These are phyloP conservation scores for Caenorhabditis sinica DNA, from an alignment of 2,888 invertebrate genomes.

Conservation along the genomic window DNA sequence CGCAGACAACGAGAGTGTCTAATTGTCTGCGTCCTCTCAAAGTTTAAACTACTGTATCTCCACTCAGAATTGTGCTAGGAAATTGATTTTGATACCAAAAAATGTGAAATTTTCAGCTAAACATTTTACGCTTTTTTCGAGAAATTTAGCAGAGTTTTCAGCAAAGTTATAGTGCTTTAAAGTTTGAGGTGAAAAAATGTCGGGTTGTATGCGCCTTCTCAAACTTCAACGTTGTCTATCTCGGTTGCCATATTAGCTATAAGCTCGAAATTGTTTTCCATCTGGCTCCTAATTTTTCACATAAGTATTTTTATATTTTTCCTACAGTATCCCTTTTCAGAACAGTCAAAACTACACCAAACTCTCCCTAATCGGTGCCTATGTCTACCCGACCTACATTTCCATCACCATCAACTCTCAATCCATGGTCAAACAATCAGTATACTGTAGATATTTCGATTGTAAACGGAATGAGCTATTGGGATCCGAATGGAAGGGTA, in stretches of 20 bases:
- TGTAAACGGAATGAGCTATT: slow-evolving; percentile 25
- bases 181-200: neutral
- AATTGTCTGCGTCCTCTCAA: too few relatives aligned
- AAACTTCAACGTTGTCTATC: neutral
- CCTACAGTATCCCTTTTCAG: neutral
- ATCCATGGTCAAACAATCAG: slow-evolving; percentile 31
- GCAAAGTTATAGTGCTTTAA: neutral
- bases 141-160: neutral
- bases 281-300: neutral
- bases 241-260: neutral
- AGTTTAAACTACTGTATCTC: neutral
- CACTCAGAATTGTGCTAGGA: neutral
- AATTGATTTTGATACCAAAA: neutral
- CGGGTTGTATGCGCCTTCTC: neutral
- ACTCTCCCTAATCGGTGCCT: slow-evolving; percentile 21
- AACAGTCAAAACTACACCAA: slow-evolving; percentile 43
- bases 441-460: slow-evolving; percentile 49
- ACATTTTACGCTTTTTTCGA: neutral
- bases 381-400: slow-evolving; percentile 44
- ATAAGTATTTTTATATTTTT: neutral
- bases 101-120: neutral
- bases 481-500: slow-evolving; percentile 15
- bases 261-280: neutral
- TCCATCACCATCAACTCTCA: slow-evolving; percentile 22
- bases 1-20: slow-evolving; percentile 13